Base-by-base conservation (phyloP, 2,888 invertebrate genomes). In the Lasioglossum leucozonium region DNA sequence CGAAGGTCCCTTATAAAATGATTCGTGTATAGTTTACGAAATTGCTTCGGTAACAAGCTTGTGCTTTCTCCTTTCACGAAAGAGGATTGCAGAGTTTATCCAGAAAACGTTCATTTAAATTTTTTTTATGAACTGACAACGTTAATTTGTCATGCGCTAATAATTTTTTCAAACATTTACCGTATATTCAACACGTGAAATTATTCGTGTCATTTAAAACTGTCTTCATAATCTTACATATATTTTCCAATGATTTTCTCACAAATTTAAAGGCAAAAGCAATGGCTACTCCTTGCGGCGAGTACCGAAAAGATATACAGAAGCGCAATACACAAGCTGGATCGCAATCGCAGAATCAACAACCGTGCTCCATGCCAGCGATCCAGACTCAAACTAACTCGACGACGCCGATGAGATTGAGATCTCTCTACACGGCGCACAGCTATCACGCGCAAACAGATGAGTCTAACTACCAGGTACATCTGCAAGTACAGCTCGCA, bases 351-450 rank as follows among this genome's bases (percentile, higher is more conserved):
- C 62, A 86, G 26, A 80, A 74, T 58, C 72, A 86, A 67, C 88
- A 90, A 22, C 85, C 91, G 0, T 88, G 91, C 75, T 87, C 93
- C 0, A 40, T 88, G 47, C 80, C 86, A 26, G 72, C 91, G 30
- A 84, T 92, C 79, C 92, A 91, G 55, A 92, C 87, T 79, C 92
- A 92, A 62, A 85, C 78, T 73, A 85, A 91, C 30, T 86, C 91
- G 3, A 89, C 90, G 18, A 90, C 94, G 84, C 91, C 96, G 55
- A 96, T 96, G 89, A 96, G 97, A 87, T 97, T 97, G 16, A 96
- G 97, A 90, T 97, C 97, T 94, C 96, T 97, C 79, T 97, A 97
- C 92, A 96, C 97, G 72, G 96, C 97, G 80, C 97, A 96, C 94
- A 97, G 97, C 72, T 97, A 96, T 93, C 94, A 94, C 79, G 92